Evolutionary conservation across 2,797 vertebrate genomes (phyloP).

Genomic region (Melanitta fusca): DNA sequence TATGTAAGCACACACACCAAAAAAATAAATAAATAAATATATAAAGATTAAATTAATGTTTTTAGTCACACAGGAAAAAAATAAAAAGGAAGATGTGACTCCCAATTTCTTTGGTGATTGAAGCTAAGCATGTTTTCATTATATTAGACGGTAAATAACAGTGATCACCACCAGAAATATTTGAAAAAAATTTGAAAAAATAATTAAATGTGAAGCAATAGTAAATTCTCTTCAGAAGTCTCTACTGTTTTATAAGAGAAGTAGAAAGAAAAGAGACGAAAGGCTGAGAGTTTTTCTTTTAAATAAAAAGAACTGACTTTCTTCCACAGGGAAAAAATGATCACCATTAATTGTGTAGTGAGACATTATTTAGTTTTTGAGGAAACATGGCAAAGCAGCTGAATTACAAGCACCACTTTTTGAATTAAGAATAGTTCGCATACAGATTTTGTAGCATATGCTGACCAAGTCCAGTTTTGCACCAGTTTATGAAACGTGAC

Average conservation of each 20-base stretch:
- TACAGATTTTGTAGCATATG: background rate
- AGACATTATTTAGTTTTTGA: background rate
- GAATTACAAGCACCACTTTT: background rate
- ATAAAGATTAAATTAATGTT: background rate
- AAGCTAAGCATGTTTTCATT: background rate
- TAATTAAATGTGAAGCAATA: background rate
- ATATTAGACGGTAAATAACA: background rate
- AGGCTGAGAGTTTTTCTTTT: background rate
- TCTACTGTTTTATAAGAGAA: background rate
- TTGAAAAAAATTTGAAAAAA: background rate
- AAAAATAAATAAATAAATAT: background rate
- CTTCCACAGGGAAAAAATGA: background rate
- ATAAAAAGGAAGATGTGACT: background rate
- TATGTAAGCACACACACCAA: background rate
- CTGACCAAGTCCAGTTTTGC: conserved; percentile 38
- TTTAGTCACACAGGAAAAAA: background rate
- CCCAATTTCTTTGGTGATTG: background rate
- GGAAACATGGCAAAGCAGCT: background rate
- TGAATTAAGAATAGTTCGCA: background rate
- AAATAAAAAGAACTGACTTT: background rate
- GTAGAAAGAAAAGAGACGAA: background rate
- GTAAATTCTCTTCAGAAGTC: background rate
- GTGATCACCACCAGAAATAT: background rate
- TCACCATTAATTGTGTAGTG: background rate
- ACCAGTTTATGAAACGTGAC: conserved; percentile 41